Evolutionary conservation across 2,888 invertebrate species (phyloP), one percentile per base, ranked within the genome.

Genomic region (Acleris holmiana): DNA sequence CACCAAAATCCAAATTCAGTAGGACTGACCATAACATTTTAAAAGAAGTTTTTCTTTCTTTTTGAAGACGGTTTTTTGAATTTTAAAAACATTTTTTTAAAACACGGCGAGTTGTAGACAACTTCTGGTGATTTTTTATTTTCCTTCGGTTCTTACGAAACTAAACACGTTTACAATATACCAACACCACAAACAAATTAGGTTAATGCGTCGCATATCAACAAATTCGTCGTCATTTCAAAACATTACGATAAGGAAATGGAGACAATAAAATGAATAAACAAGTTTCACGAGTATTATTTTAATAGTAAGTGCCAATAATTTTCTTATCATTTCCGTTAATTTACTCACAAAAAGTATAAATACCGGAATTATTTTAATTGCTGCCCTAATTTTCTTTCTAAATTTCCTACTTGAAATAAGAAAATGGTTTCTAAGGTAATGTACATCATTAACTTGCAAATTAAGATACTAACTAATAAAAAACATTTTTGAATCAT

Each of bases 381-480:
- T 13, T 35, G 3, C 13, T 35, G 35, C 35, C 13, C 35, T 35
- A 35, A 35, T 35, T 35, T 35, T 35, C 35, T 29, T 13, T 29
- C 8, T 29, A 2, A 25, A 29, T 10, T 13, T 8, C 10, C 3
- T 35, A 13, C 13, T 13, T 10, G 13, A 4, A 13, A 35, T 1
- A 59, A 48, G 57, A 58, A 57, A 50, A 70, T 70, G 69, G 67
- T 64, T 53, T 55, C 46, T 47, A 68, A 68, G 69, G 69, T 70
- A 29, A 66, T 55, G 59, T 17, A 17, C 4, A 46, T 23, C 23
- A 8, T 10, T 10, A n/a, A 15, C 44, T 44, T 17, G 5, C 6
- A 41, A 41, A n/a, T n/a, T 6, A 41, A 41, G 13, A n/a, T 10
- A n/a, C n/a, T 41, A 41, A n/a, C 41, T 29, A 29, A 10, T 10